Base-by-base conservation (phyloP, 2,113 vertebrate genomes). In the Crypturellus undulatus region DNA sequence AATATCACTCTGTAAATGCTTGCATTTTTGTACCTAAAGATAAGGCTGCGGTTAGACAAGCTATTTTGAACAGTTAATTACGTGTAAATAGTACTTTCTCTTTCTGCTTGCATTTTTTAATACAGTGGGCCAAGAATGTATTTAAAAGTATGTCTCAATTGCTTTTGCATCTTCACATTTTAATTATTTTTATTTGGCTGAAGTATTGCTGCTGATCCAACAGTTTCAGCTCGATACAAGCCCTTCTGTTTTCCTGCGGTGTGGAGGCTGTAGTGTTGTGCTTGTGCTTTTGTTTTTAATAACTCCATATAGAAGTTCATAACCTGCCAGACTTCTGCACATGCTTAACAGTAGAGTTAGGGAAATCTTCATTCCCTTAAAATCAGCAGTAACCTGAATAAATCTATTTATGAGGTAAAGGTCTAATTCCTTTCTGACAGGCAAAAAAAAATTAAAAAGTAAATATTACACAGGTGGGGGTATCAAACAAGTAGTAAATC, bases 11-110 rank as follows among this genome's bases (percentile, higher is more conserved):
- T 89, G 92, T 68, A 89, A 95, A 93, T 36, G 91, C 54, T 96
- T 92, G 90, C 54, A 84, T 97, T 96, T 97, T 97, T 90, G 81
- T 68, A 97, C 36, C 78, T 47, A 24, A 67, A 96, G 90, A 95
- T 97, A 97, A 97, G 96, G 71, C 82, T 96, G 70, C 38, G 86
- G 86, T 94, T 82, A 93, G 68, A 89, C 2, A 71, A 96, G 47
- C 80, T 83, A 97, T 97, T 96, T 36, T 67, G 89, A 97, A 95
- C 75, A 91, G 62, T 73, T 95, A 94, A 97, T 95, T 96, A 91
- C 84, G 52, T 95, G 93, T 75, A 95, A 96, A 95, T 93, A 70
- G 64, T 68, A 20, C 6, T 84, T 96, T 95, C 86, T 89, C 92
- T 80, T 79, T 72, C 43, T 71, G 93, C 34, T 92, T 79, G 93